Evolutionary conservation across 2,888 invertebrate species (phyloP), one percentile per base, ranked within the genome.

Genomic region (Caradrina clavipalpis): DNA sequence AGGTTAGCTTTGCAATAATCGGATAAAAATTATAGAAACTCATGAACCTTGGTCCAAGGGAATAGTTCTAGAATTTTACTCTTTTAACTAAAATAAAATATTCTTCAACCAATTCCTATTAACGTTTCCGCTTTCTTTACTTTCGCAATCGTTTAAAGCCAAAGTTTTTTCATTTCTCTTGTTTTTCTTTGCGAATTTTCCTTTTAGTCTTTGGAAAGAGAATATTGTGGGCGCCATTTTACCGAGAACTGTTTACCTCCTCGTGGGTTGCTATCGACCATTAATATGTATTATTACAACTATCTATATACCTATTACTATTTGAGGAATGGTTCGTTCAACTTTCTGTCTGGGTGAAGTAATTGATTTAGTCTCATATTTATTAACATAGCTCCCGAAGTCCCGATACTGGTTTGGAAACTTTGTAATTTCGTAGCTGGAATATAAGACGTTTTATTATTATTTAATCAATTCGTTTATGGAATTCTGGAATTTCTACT

Each of bases 141-240:
- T 50, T 53, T 73, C 35, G 51, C 56, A 49, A 56, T 61, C 55
- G 50, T 39, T 77, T 42, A 55, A 53, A 17, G 22, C 15, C 19
- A 15, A 71, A 61, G 47, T 65, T 71, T 78, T 73, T 73, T 53
- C n/a, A 51, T 66, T 51, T 49, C 50, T 39, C 1, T 57, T 69
- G 42, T 81, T 78, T 66, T 73, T 55, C 54, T 65, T 73, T 55
- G 42, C 22, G 42, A 58, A 54, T 60, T 55, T 62, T 57, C 19
- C 13, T 56, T 63, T 69, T 66, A 39, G 13, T 62, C 42, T 58
- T 42, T 53, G 50, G 51, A 61, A 62, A 42, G 6, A 53, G 55
- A 60, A 63, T 57, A 57, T 53, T 31, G 59, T 53, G 59, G 17
- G 15, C 45, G 19, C 8, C 51, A 22, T 47, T 50, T 68, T 69